Percentiles rank a stretch among this genome's conserved stretches.
These are phyloP conservation scores for Acleris emargana DNA, from an alignment of 2,888 invertebrate genomes.

Conservation along the genomic window DNA sequence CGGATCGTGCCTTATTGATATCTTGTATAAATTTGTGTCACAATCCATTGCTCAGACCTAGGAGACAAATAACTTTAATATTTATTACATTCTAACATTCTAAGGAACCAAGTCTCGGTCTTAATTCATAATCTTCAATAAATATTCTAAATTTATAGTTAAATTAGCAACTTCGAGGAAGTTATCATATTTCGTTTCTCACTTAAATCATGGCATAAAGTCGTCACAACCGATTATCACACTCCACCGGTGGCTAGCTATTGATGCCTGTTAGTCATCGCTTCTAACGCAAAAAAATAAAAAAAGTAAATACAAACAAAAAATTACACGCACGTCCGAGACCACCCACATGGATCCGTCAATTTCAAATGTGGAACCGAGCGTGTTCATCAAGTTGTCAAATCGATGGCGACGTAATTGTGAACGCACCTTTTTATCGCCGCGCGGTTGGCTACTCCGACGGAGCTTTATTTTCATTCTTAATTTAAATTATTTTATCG, in stretches of 20 bases:
- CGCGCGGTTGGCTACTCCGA: conserved; percentile 37
- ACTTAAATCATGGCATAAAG: conserved; percentile 47
- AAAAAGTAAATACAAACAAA: conserved; percentile 58
- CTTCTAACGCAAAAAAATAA: conserved; percentile 60
- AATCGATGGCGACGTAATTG: conserved; percentile 81
- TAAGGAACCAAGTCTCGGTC: not conserved
- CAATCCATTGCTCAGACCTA: conserved; percentile 57
- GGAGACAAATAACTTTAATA: conserved; percentile 14
- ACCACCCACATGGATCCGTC: conserved; percentile 79
- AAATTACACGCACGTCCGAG: conserved; percentile 57
- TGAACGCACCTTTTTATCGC: conserved; percentile 66
- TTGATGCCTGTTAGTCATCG: conserved; percentile 77
- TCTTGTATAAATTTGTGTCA: conserved; percentile 48
- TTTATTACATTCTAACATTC: conserved; percentile 12
- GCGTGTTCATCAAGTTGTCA: conserved; percentile 82
- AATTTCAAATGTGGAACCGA: conserved; percentile 70
- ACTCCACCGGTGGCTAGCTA: conserved; percentile 75
- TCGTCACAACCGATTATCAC: conserved; percentile 68
- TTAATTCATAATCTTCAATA: not conserved
- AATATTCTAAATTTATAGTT: not conserved
- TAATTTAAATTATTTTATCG: conserved; percentile 1
- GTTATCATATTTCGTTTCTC: conserved; percentile 28
- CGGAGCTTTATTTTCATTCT: conserved; percentile 20
- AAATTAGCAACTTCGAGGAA: conserved; percentile 3
- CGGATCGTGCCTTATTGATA: conserved; percentile 45